Evolutionary conservation across 2,113 vertebrate genomes (phyloP).

Genomic region (Cochlearius cochlearius): DNA sequence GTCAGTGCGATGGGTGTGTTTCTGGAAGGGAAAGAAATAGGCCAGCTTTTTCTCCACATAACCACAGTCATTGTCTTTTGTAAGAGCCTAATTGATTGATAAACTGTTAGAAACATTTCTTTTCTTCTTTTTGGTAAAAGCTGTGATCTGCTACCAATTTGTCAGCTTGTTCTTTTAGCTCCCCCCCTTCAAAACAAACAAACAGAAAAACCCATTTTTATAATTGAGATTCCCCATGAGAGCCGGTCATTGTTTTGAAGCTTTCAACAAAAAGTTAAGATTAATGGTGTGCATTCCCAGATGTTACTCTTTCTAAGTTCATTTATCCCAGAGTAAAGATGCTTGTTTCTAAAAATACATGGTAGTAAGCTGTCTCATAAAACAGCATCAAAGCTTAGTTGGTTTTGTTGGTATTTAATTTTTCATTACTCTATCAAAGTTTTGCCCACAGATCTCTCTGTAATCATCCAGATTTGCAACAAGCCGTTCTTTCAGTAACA

Average conservation of each 20-base stretch:
- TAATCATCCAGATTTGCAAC: not conserved
- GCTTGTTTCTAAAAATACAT: slow-evolving; percentile 47
- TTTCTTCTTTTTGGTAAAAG: slow-evolving; percentile 7
- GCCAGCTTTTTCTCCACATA: not conserved
- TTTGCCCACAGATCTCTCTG: slow-evolving; percentile 6
- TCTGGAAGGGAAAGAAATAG: not conserved
- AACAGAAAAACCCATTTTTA: not conserved
- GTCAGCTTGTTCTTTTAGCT: slow-evolving; percentile 35
- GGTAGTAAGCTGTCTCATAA: slow-evolving; percentile 9
- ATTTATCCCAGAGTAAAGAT: slow-evolving; percentile 25
- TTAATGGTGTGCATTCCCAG: not conserved
- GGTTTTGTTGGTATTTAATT: slow-evolving; percentile 42
- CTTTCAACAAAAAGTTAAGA: slow-evolving; percentile 39
- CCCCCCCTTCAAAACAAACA: not conserved
- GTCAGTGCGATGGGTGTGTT: not conserved
- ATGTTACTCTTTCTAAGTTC: slow-evolving; percentile 24
- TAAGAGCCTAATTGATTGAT: slow-evolving; percentile 30
- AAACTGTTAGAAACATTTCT: slow-evolving; percentile 30
- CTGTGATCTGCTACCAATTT: slow-evolving; percentile 55
- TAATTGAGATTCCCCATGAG: not conserved
- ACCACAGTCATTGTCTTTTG: not conserved
- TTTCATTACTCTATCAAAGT: slow-evolving; percentile 36
- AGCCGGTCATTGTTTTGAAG: slow-evolving; percentile 16
- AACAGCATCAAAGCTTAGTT: slow-evolving; percentile 28
- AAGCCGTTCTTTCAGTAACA: not conserved